phyloP scores from a whole-genome alignment of 2,797 vertebrate genomes.

The Clamator glandarius region DNA sequence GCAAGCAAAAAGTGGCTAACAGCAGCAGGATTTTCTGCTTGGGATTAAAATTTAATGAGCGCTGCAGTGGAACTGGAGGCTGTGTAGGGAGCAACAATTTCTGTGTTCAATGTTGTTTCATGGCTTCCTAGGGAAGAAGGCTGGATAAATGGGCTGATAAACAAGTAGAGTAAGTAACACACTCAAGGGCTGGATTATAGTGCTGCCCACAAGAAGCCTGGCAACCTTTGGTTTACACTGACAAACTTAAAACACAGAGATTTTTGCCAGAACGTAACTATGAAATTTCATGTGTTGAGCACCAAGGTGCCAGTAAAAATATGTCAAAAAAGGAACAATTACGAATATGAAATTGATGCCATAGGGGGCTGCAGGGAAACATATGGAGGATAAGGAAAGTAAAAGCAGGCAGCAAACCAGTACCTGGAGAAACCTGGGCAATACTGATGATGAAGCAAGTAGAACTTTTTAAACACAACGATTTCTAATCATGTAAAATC shows the following conservation, averaged over 20 bases:
- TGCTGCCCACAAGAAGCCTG: background rate
- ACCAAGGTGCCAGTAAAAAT: background rate
- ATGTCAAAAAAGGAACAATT: background rate
- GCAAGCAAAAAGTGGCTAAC: background rate
- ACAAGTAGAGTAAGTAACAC: background rate
- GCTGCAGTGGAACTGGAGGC: background rate
- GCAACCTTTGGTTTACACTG: background rate
- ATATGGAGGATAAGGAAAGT: background rate
- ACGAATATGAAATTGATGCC: background rate
- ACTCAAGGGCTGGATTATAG: background rate
- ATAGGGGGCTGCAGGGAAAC: background rate
- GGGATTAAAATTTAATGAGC: conserved; percentile 17
- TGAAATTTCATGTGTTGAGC: background rate
- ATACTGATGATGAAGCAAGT: background rate
- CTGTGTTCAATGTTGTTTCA: background rate
- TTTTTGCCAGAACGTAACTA: background rate
- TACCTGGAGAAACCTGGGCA: background rate
- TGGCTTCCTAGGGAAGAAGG: background rate
- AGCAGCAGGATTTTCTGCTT: background rate
- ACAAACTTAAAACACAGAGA: background rate
- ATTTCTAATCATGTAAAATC: background rate
- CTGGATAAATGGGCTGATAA: background rate
- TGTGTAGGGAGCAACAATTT: background rate
- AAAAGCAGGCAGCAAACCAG: conserved; percentile 3
- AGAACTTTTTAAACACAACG: background rate